Conservation (phyloP, 2,113 vertebrate species). For the Greenwoodochromis staneri region DNA sequence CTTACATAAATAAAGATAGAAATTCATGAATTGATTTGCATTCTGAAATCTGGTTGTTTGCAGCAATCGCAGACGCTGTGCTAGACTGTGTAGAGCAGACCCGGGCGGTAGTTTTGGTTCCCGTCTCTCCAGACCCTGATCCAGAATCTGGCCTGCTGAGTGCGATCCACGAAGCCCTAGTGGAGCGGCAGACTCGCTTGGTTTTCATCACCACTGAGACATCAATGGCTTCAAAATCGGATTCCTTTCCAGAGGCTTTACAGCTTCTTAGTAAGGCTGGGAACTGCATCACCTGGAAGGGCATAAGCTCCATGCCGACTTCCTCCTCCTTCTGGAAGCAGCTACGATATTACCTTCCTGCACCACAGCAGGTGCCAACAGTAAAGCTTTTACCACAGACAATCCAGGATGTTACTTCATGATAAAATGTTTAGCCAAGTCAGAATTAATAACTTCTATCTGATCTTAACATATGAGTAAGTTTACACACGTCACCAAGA, state of each 20-base stretch:
- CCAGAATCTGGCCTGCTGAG: conserved; percentile 68
- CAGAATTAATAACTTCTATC: neutral
- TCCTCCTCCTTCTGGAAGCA: conserved; percentile 87
- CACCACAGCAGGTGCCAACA: conserved; percentile 27
- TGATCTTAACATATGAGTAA: neutral
- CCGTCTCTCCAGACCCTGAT: conserved; percentile 66
- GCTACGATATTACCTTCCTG: conserved; percentile 81
- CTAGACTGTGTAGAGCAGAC: conserved; percentile 78
- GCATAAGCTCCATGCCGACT: conserved; percentile 47
- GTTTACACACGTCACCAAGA: neutral
- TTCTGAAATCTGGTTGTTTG: neutral
- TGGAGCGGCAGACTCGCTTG: conserved; percentile 80
- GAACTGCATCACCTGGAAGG: conserved; percentile 76
- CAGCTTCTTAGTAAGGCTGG: conserved; percentile 73
- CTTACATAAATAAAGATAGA: neutral
- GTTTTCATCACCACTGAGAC: conserved; percentile 78
- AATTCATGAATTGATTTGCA: neutral
- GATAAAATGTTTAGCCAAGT: neutral
- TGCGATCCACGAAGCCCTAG: conserved; percentile 81
- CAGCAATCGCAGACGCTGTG: conserved; percentile 76
- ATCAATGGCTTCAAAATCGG: neutral
- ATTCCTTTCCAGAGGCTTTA: conserved; percentile 70
- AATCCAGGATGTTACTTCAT: neutral
- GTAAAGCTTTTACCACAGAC: neutral
- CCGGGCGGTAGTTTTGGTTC: conserved; percentile 79